Conservation (phyloP, 2,888 invertebrate species). For the Sesia bembeciformis region DNA sequence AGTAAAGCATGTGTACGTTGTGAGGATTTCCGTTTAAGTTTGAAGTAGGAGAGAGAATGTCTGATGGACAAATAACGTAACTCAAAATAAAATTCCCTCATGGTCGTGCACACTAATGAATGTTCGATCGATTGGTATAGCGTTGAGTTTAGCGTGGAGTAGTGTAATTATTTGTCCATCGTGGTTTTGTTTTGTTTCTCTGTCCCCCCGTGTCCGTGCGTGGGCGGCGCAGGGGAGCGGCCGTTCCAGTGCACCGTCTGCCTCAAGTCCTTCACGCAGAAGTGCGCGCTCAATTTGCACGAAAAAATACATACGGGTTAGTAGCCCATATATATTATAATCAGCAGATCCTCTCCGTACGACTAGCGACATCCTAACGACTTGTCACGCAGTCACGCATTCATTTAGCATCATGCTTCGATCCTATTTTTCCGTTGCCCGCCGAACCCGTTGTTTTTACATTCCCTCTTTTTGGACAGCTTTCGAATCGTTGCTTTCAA, state of each 20-base stretch:
- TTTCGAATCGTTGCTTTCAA: slow-evolving; percentile 67
- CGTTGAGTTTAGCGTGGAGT: slow-evolving; percentile 2
- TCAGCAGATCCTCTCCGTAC: slow-evolving; percentile 52
- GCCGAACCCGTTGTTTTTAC: slow-evolving; percentile 63
- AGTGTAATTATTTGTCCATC: slow-evolving; percentile 68
- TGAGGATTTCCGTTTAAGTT: slow-evolving; percentile 53
- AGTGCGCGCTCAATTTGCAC: slow-evolving; percentile 77
- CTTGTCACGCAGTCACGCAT: slow-evolving; percentile 32
- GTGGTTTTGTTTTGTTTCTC: slow-evolving; percentile 75
- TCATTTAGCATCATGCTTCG: slow-evolving; percentile 69
- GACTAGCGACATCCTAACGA: slow-evolving; percentile 43
- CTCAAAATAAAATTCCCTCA: slow-evolving; percentile 46
- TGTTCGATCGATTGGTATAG: slow-evolving; percentile 18
- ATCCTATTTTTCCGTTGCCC: slow-evolving; percentile 66
- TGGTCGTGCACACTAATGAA: slow-evolving; percentile 39
- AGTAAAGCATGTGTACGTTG: slow-evolving; percentile 72
- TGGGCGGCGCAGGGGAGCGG: slow-evolving; percentile 72
- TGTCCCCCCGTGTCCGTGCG: slow-evolving; percentile 55
- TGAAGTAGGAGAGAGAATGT: slow-evolving; percentile 57
- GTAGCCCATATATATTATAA: slow-evolving; percentile 72
- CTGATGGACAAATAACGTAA: slow-evolving; percentile 68
- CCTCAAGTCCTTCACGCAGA: slow-evolving; percentile 78
- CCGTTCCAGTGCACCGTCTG: slow-evolving; percentile 77
- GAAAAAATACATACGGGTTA: slow-evolving; percentile 77
- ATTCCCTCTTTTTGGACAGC: slow-evolving; percentile 40